Evolutionary conservation across 2,888 invertebrate genomes (phyloP), one percentile per base, ranked within the genome.

Genomic region (Agriopis aurantiaria): DNA sequence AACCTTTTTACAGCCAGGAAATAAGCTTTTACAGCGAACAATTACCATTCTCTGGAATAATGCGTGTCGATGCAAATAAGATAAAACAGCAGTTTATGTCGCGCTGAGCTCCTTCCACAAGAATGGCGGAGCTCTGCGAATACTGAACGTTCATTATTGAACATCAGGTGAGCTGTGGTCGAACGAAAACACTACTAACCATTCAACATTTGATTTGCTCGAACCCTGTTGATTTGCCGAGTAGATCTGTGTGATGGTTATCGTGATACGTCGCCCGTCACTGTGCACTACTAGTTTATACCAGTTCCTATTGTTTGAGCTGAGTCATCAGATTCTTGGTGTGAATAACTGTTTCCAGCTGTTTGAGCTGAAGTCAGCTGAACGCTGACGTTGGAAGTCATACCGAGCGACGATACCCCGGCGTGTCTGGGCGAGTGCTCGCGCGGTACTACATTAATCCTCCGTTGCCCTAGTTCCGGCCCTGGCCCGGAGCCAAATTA

Each of bases 21-120:
- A 69, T 69, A 69, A 69, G 69, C 69, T 69, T 69, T 69, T 69
- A 69, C 61, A 65, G 45, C 65, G 48, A 48, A 69, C 69, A 65
- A 65, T 69, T 65, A 69, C 69, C 61, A 65, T 69, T 65, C 51
- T 8, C 60, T 11, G 40, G 51, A 65, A 61, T 68, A 68, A 63
- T 68, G 68, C 48, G 68, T 59, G 63, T 58, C 53, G 68, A 68
- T 58, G 68, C 58, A 63, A 68, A 68, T 58, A 43, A 63, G 68
- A 14, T 56, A 49, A 67, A 61, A 43, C 41, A 17, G n/a, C 41
- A 3, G 48, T 62, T 51, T 52, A 49, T 14, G 52, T 17, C 43
- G 41, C 61, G 52, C 41, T 6, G 52, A 58, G 5, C 45, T 55
- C 40, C 12, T 55, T 57, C 43, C n/a, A n/a, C 10, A 57, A 10